Evolutionary conservation across 2,888 invertebrate genomes (phyloP), one percentile per base, ranked within the genome.

Genomic region (Caenorhabditis japonica): DNA sequence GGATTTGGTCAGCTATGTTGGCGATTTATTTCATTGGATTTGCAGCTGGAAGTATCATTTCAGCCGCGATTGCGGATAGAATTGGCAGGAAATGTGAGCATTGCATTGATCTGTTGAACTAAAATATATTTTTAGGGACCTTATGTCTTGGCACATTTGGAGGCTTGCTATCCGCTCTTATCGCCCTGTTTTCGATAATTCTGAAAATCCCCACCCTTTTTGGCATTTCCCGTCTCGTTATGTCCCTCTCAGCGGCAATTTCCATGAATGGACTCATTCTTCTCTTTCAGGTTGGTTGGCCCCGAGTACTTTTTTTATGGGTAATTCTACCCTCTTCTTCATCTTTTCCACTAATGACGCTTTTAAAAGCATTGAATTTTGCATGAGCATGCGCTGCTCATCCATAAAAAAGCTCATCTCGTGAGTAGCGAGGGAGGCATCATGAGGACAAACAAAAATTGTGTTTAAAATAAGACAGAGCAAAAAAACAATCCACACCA

Each of bases 261-360:
- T 81, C 84, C 4, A 84, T 84, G 84, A 83, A 83, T 62, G 72
- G 79, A 13, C 64, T 84, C 21, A 83, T 84, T 59, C 56, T 84
- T 8, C 77, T 84, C 5, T 73, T 84, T 23, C 84, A 84, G 64
- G 84, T 82, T 19, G 15, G 61, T 68, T 19, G 13, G 13, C 8
- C 4, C 33, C 49, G 12, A 15, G n/a, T 3, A 33, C 30, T 36
- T 33, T 49, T 33, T 34, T 21, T 51, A 15, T 27, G 19, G 17
- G 39, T 38, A 13, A 36, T 21, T 23, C 38, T 51, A 13, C 25
- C 19, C 25, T 19, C 52, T 33, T 51, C 55, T 56, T 66, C 66
- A 66, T 66, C n/a, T n/a, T n/a, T n/a, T 49, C 17, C 66, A 51
- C 56, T 56, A 66, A 66, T 66, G 64, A 55, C 46, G 27, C 53